These are phyloP conservation scores for Heteromyza rotundicornis DNA, from an alignment of 2,888 invertebrate genomes.

Conservation along the genomic window DNA sequence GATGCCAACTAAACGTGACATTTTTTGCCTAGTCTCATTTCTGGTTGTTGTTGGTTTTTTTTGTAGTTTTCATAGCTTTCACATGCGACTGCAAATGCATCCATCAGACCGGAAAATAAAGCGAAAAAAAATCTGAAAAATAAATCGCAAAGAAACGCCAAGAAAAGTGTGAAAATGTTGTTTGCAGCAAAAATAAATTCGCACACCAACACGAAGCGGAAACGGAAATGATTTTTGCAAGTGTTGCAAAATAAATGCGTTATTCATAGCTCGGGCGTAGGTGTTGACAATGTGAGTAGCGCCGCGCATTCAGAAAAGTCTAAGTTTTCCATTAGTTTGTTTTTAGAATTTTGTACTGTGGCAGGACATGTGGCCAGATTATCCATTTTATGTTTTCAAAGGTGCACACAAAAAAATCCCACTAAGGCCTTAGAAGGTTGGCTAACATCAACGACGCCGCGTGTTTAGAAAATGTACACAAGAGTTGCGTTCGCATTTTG, in stretches of 20 bases:
- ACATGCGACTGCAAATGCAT: background rate
- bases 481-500: background rate
- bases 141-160: too few species aligned
- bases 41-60: background rate
- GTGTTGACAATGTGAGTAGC: background rate
- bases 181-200: background rate
- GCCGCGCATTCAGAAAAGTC: background rate
- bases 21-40: constrained; percentile 31
- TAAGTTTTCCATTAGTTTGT: too few species aligned
- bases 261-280: background rate
- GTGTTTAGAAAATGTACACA: background rate
- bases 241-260: background rate
- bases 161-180: constrained; percentile 2
- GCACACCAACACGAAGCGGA: background rate
- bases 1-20: constrained; percentile 33
- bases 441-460: too few species aligned
- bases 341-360: background rate
- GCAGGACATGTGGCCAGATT: background rate
- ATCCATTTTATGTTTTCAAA: background rate
- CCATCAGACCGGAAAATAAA: background rate
- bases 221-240: background rate
- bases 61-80: constrained; percentile 7
- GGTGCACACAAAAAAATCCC: too few species aligned
- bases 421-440: too few species aligned
- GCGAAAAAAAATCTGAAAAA: background rate